These are phyloP conservation scores for Apis dorsata DNA, from an alignment of 1,140 invertebrate genomes.

Conservation along the genomic window DNA sequence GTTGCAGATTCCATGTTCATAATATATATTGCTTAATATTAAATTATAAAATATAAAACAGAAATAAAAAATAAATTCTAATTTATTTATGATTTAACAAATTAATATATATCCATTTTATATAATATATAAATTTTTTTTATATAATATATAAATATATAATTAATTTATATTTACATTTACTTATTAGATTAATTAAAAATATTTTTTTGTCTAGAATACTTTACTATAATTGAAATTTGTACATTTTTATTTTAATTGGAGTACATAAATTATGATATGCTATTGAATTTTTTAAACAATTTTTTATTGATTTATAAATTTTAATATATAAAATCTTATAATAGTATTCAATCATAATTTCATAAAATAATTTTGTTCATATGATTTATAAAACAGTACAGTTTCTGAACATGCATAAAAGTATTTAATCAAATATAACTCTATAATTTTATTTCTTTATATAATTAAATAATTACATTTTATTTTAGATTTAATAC, in stretches of 20 bases:
- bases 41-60: slow-evolving; percentile 40
- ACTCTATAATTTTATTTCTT: no score
- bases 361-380: slow-evolving; percentile 46
- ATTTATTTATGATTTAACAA: slow-evolving; percentile 75
- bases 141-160: slow-evolving; percentile 71
- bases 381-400: slow-evolving; percentile 30
- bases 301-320: slow-evolving; percentile 51
- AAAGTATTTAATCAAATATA: slow-evolving; percentile 19
- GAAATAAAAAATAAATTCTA: slow-evolving; percentile 71
- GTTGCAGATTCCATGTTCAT: not conserved
- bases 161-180: slow-evolving; percentile 37
- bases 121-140: slow-evolving; percentile 72
- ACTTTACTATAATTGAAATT: slow-evolving; percentile 32
- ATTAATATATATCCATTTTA: slow-evolving; percentile 74
- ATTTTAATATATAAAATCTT: slow-evolving; percentile 40
- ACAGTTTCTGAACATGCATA: slow-evolving; percentile 24
- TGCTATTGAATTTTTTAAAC: slow-evolving; percentile 35
- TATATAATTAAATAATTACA: no score
- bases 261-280: slow-evolving; percentile 33
- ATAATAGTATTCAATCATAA: slow-evolving; percentile 45
- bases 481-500: slow-evolving; percentile 23
- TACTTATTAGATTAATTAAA: slow-evolving; percentile 33
- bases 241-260: slow-evolving; percentile 30
- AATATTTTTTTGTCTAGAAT: slow-evolving; percentile 48
- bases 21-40: not conserved